Conservation (phyloP, 2,888 invertebrate genomes). For the Clunio marinus region DNA sequence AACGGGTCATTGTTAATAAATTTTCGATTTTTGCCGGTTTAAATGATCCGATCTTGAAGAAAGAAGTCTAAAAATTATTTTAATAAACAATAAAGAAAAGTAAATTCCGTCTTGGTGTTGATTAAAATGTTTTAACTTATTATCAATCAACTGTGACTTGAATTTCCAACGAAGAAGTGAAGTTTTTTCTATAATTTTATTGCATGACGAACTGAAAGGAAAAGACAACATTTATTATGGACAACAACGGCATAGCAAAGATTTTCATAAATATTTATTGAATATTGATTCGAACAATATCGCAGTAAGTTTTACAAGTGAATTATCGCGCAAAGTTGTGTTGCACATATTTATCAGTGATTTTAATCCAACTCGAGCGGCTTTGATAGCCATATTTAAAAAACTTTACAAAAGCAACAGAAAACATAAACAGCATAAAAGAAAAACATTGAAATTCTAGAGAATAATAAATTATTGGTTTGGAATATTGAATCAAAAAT, state of each 20-base stretch:
- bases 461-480: conserved; percentile 2
- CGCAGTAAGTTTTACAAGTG: conserved; percentile 10
- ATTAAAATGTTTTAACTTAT: conserved; percentile 32
- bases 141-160: conserved; percentile 31
- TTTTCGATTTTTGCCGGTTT: not conserved
- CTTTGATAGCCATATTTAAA: conserved; percentile 7
- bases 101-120: conserved; percentile 1
- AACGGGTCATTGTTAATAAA: conserved; percentile 26
- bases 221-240: not conserved
- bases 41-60: not conserved
- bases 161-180: conserved; percentile 7
- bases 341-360: conserved; percentile 7
- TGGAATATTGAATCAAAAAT: conserved; percentile 52
- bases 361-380: conserved; percentile 1
- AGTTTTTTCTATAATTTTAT: conserved; percentile 3
- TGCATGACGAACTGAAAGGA: not conserved
- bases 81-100: not conserved
- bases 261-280: conserved; percentile 18
- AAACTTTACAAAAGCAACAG: not conserved
- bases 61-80: not conserved
- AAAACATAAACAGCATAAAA: not conserved
- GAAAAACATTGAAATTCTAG: conserved; percentile 30
- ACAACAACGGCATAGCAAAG: not conserved
- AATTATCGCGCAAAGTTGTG: not conserved
- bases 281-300: not conserved